Percentiles rank a stretch among this genome's conserved stretches.
These are phyloP conservation scores for Ectemnius lituratus DNA, from an alignment of 2,888 invertebrate species.

Conservation along the genomic window DNA sequence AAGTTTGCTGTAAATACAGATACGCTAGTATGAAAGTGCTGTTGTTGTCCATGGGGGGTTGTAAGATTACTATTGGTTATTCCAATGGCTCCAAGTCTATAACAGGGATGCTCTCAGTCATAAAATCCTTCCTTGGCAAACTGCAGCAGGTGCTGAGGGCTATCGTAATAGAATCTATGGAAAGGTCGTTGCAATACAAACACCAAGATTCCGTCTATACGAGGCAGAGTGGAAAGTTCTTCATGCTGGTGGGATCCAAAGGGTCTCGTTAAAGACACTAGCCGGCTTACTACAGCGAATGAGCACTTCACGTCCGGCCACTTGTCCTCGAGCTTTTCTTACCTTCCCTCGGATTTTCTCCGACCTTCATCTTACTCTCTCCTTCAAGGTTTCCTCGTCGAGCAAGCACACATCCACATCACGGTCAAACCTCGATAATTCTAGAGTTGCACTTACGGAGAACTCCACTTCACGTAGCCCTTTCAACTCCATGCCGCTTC, in stretches of 20 bases:
- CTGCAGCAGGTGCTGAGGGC: constrained; percentile 33
- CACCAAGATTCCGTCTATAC: constrained; percentile 29
- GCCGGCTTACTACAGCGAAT: not conserved
- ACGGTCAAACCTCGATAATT: not conserved
- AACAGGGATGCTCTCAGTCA: constrained; percentile 25
- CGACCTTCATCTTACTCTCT: not conserved
- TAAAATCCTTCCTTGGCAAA: constrained; percentile 34
- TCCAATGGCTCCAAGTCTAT: constrained; percentile 4
- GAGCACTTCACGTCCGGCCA: constrained; percentile 5
- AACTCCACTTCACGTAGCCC: not conserved
- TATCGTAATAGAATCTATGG: constrained; percentile 54
- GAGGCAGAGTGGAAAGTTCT: constrained; percentile 35
- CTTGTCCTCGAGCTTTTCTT: constrained; percentile 1
- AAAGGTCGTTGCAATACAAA: constrained; percentile 45
- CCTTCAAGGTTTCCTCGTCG: not conserved
- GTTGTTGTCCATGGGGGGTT: too few relatives aligned
- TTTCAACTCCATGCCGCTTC: too few relatives aligned
- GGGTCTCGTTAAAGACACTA: constrained; percentile 26
- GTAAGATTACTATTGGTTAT: too few relatives aligned
- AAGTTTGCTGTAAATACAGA: too few relatives aligned
- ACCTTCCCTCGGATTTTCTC: not conserved
- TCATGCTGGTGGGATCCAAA: constrained; percentile 12
- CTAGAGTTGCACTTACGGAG: not conserved
- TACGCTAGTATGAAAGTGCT: too few relatives aligned
- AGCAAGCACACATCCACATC: too few relatives aligned